Evolutionary conservation across 2,797 vertebrate genomes (phyloP).

Genomic region (Falco cherrug): DNA sequence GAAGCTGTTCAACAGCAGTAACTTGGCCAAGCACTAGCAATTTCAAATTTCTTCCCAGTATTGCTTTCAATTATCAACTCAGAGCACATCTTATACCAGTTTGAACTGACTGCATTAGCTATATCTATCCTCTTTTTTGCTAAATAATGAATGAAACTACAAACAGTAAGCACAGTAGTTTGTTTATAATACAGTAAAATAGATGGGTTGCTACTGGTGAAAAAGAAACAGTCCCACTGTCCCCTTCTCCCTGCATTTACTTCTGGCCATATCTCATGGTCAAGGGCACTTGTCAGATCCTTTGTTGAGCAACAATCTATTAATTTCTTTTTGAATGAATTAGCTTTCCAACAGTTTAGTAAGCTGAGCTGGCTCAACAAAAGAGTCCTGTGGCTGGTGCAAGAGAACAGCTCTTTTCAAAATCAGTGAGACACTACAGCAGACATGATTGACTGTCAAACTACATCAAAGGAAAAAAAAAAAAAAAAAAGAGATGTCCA

Average conservation of each 20-base stretch:
- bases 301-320: not conserved
- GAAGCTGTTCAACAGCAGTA: not conserved
- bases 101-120: not conserved
- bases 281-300: not conserved
- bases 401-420: not conserved
- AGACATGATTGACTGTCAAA: not conserved
- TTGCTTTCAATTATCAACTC: not conserved
- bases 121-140: not conserved
- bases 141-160: not conserved
- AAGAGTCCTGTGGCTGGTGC: not conserved
- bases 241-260: not conserved
- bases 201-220: not conserved
- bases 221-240: not conserved
- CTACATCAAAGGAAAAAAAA: not conserved
- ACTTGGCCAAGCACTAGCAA: not conserved
- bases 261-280: not conserved
- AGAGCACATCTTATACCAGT: not conserved
- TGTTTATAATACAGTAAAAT: not conserved
- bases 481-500: not conserved
- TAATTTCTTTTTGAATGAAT: not conserved
- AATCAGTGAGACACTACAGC: not conserved
- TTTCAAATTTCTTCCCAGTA: not conserved
- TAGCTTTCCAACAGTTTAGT: not conserved
- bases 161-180: not conserved
- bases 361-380: not conserved